Base-by-base conservation (phyloP, 2,113 vertebrate species). In the human (Homo sapiens) region DNA sequence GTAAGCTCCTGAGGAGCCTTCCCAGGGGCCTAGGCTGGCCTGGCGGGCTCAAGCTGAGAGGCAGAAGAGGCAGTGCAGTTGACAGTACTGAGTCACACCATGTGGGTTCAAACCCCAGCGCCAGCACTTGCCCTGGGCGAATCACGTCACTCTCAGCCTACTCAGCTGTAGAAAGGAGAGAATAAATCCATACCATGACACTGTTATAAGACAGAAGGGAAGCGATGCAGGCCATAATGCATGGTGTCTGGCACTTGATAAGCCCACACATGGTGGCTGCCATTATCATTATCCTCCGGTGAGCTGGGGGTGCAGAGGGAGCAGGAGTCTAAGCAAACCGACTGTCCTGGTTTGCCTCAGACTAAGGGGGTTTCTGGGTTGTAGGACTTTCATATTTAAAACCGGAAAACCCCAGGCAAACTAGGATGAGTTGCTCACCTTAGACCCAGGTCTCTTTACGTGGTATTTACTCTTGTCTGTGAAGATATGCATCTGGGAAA, bases 271-370 rank as follows among this genome's bases (percentile, higher is more conserved):
- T 2, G 14, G 2, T n/a, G 32, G 23, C 22, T 6, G 45, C 17
- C n/a, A 4, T 5, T 1, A 17, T 43, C n/a, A 2, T 2, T 17
- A 5, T 10, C 50, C 70, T 52, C 68, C 23, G 5, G n/a, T 0
- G 0, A 50, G 61, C 3, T 23, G 55, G 16, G 3, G 35, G 45
- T 40, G n/a, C 0, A 3, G 38, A 25, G 8, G 86, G 14, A 83
- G 27, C 17, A 52, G 68, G 64, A 50, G 27, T 45, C 61, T n/a
- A 85, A 32, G 25, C 3, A 75, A 64, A 68, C 55, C 35, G 20
- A 8, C 61, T 4, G 0, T 17, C 52, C 27, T 1, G 0, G 16
- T 88, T 68, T 52, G 72, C 27, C 40, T 61, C 30, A 3, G 45
- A 68, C 55, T 14, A 38, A 50, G 12, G 68, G 59, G 25, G 6